These are phyloP conservation scores for Parapsyche elsis DNA, from an alignment of 1,140 invertebrate species.

Conservation along the genomic window DNA sequence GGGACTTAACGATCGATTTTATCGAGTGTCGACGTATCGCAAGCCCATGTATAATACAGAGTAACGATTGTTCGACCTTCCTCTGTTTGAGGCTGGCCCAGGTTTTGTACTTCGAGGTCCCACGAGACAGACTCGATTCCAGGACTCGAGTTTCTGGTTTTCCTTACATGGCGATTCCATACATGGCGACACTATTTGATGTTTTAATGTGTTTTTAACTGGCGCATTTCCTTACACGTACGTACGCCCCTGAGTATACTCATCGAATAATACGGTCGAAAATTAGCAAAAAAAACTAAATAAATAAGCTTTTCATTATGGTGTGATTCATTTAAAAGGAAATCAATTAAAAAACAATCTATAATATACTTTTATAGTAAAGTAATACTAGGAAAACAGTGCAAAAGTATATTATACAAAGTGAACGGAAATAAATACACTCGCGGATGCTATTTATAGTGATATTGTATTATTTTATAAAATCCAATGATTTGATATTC, in stretches of 20 bases:
- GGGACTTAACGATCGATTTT: neutral
- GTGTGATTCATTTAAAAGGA: too few relatives aligned
- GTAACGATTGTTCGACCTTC: neutral
- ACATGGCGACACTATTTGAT: slow-evolving; percentile 9
- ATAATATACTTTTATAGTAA: too few relatives aligned
- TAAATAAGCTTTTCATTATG: too few relatives aligned
- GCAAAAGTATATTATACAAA: too few relatives aligned
- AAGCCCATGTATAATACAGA: neutral
- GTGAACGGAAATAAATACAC: too few relatives aligned
- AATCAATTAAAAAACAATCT: too few relatives aligned
- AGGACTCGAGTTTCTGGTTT: neutral
- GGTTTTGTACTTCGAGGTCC: neutral
- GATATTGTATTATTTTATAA: too few relatives aligned
- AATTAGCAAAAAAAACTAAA: too few relatives aligned
- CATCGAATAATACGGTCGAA: too few relatives aligned
- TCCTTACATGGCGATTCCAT: neutral
- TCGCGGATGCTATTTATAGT: too few relatives aligned
- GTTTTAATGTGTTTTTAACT: slow-evolving; percentile 29
- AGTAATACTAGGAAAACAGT: too few relatives aligned
- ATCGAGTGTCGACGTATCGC: neutral
- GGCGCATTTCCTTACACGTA: neutral
- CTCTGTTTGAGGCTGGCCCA: neutral
- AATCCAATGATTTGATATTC: too few relatives aligned
- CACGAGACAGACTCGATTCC: neutral
- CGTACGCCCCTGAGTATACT: neutral